Evolutionary conservation across 1,140 invertebrate genomes (phyloP), one percentile per base, ranked within the genome.

Genomic region (Phortica variegata): DNA sequence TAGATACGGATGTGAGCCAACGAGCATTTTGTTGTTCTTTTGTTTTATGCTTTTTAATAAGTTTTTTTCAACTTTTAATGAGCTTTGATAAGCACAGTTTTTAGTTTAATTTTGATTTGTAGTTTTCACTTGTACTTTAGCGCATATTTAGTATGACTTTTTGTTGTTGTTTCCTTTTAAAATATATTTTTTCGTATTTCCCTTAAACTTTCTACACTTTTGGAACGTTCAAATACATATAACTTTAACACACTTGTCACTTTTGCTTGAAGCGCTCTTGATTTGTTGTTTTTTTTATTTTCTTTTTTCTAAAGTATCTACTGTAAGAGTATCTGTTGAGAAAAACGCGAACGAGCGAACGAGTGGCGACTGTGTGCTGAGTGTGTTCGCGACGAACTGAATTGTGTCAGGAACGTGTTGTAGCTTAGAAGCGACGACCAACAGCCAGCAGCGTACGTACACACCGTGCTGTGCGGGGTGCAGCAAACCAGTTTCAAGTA

Each of bases 381-480:
- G 52, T 55, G 65, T 73, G 65, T 73, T 70, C 66, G 60, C 54
- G 65, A 65, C 61, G 66, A 71, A 73, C 65, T 73, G 70, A 73
- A 73, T 73, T 72, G 47, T 73, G 60, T 62, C 62, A 68, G 63
- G 70, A 73, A 72, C 58, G 54, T 63, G 54, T 56, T 59, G 58
- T 52, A 54, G 65, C 69, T 61, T 48, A 46, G 53, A 38, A 58
- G 36, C 47, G 23, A 26, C 23, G 10, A 26, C 5, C 5, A 26
- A 26, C 10, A 26, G 23, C 23, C 23, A 12, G 21, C 37, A 31
- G 21, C 31, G 21, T 43, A 60, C 47, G 43, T 49, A 53, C 23
- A 18, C 48, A 7, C n/a, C n/a, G n/a, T n/a, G n/a, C n/a, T n/a
- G n/a, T n/a, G n/a, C n/a, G n/a, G 61, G 54, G 60, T 56, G 61